These are phyloP conservation scores for Lasioglossum baleicum DNA, from an alignment of 1,140 invertebrate species.

Conservation along the genomic window DNA sequence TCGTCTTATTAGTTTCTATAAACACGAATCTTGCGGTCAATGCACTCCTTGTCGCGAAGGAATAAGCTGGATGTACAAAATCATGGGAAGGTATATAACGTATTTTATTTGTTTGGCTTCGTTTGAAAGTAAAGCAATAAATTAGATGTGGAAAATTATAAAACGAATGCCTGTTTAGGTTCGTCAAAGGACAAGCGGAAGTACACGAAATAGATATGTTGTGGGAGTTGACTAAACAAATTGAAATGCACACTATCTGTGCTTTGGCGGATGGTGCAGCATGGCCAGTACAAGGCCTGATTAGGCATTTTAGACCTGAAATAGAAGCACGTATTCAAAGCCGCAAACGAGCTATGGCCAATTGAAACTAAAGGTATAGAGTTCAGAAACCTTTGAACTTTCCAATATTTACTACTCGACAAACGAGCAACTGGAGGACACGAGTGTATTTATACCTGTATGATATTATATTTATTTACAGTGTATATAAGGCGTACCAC, in stretches of 20 bases:
- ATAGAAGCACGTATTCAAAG: conserved; percentile 89
- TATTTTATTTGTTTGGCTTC: too few relatives aligned
- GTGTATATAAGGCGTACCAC: conserved; percentile 49
- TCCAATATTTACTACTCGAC: not conserved
- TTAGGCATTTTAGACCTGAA: conserved; percentile 97
- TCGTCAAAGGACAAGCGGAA: conserved; percentile 95
- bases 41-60: conserved; percentile 99
- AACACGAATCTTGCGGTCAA: conserved; percentile 99
- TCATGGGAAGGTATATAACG: conserved; percentile 90
- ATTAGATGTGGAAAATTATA: too few relatives aligned
- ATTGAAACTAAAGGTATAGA: conserved; percentile 43
- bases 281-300: conserved; percentile 99
- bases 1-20: conserved; percentile 98
- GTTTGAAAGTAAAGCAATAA: too few relatives aligned
- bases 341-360: conserved; percentile 28
- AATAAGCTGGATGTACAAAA: conserved; percentile 99
- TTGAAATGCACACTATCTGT: conserved; percentile 99
- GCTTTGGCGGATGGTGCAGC: conserved; percentile 99
- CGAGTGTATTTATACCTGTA: too few relatives aligned
- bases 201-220: conserved; percentile 99
- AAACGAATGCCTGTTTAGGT: conserved; percentile 81
- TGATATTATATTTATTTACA: conserved; percentile 59
- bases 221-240: conserved; percentile 99
- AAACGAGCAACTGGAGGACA: not conserved
- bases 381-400: not conserved